These are phyloP conservation scores for Cephonodes hylas DNA, from an alignment of 2,888 invertebrate species.

Conservation along the genomic window DNA sequence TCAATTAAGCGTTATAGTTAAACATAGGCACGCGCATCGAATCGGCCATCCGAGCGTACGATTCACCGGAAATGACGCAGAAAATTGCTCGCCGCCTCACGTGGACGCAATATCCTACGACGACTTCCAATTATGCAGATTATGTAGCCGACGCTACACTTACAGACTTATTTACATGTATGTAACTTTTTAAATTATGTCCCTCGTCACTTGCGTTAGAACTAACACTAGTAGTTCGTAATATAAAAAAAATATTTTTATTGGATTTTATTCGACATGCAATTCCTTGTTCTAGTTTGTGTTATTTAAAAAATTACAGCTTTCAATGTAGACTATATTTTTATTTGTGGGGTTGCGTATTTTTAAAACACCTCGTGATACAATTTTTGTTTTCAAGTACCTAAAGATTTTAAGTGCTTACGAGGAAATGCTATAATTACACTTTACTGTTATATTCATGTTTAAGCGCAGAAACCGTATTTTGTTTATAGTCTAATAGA, in stretches of 20 bases:
- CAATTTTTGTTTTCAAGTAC: background rate
- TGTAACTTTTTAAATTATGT: conserved; percentile 13
- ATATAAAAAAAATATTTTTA: too few relatives aligned
- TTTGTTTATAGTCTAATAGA: background rate
- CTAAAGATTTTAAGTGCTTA: too few relatives aligned
- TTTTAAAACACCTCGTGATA: too few relatives aligned
- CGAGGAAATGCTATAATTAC: too few relatives aligned
- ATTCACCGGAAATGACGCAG: conserved; percentile 77
- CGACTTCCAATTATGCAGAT: conserved; percentile 79
- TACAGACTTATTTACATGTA: conserved; percentile 40
- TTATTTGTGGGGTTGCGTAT: too few relatives aligned
- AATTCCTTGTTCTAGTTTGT: too few relatives aligned
- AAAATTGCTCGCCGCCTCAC: conserved; percentile 76
- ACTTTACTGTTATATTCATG: too few relatives aligned
- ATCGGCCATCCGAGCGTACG: conserved; percentile 60
- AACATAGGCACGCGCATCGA: conserved; percentile 48
- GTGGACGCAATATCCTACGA: conserved; percentile 78
- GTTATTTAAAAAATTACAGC: too few relatives aligned
- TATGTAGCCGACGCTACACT: conserved; percentile 64
- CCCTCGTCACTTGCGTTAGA: background rate
- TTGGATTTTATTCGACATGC: background rate
- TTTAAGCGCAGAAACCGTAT: too few relatives aligned
- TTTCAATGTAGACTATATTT: too few relatives aligned
- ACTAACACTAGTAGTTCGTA: background rate
- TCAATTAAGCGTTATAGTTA: conserved; percentile 60